phyloP scores from a whole-genome alignment of 2,888 invertebrate genomes.

The Drosophila prostipennis region DNA sequence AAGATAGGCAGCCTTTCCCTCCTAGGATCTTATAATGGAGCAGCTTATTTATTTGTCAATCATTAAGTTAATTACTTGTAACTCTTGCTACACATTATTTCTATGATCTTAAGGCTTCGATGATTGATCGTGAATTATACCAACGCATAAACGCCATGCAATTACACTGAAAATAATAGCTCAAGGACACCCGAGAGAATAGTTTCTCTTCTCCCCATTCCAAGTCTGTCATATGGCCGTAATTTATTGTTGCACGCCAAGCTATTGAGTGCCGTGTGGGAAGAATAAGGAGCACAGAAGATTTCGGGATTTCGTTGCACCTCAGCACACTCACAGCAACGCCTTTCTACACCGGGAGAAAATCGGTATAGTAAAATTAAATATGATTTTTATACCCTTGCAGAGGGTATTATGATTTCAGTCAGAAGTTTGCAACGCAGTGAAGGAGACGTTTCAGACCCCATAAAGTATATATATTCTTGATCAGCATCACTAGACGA shows the following conservation, averaged over 20 bases:
- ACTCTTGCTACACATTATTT: too few relatives aligned
- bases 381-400: too few relatives aligned
- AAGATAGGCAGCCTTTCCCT: too few relatives aligned
- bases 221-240: slow-evolving; percentile 68
- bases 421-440: too few relatives aligned
- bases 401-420: too few relatives aligned
- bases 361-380: not conserved
- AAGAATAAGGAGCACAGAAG: slow-evolving; percentile 34
- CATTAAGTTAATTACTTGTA: too few relatives aligned
- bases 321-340: slow-evolving; percentile 13
- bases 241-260: slow-evolving; percentile 77
- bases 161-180: slow-evolving; percentile 1
- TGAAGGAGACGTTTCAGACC: too few relatives aligned
- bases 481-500: too few relatives aligned
- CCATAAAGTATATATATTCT: too few relatives aligned
- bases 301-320: slow-evolving; percentile 52
- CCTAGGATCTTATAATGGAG: too few relatives aligned
- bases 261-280: slow-evolving; percentile 66
- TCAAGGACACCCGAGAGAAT: slow-evolving; percentile 26
- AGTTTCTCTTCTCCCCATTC: slow-evolving; percentile 19
- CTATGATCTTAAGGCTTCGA: too few relatives aligned
- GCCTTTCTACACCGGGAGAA: slow-evolving; percentile 44
- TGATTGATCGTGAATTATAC: not conserved
- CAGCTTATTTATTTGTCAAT: too few relatives aligned
- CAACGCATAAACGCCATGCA: slow-evolving; percentile 20